Conservation (phyloP, 2,888 invertebrate species). For the Oasisia sp. region DNA sequence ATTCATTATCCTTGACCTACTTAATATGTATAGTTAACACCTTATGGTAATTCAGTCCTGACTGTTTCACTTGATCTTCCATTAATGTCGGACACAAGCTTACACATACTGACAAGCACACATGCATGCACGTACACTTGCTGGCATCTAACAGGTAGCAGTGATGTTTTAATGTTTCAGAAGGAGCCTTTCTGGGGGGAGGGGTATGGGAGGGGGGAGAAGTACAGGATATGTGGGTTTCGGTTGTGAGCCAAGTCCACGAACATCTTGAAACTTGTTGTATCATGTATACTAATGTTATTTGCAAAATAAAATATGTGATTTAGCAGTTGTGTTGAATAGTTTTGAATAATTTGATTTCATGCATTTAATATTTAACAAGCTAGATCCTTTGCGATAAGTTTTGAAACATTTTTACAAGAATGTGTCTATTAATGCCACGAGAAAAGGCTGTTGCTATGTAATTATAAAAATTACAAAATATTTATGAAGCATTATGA, state of each 20-base stretch:
- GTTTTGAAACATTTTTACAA: too few species aligned
- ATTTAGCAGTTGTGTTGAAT: neutral
- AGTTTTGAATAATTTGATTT: neutral
- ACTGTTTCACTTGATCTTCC: neutral
- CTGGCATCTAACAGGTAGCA: neutral
- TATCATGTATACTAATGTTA: neutral
- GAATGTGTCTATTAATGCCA: too few species aligned
- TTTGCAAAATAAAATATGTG: conserved; percentile 9
- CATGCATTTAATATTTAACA: too few species aligned
- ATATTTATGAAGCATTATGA: too few species aligned
- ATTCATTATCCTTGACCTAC: neutral
- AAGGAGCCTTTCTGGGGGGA: neutral
- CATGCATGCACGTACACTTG: neutral
- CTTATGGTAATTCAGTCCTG: neutral
- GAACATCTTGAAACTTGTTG: neutral
- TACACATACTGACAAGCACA: neutral
- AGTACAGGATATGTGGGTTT: neutral
- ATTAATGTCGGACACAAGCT: neutral
- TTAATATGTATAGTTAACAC: neutral
- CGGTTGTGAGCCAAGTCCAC: neutral
- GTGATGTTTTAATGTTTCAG: neutral
- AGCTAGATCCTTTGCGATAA: too few species aligned
- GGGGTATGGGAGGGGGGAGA: too few species aligned
- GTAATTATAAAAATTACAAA: too few species aligned
- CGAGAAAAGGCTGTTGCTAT: too few species aligned